Evolutionary conservation across 2,797 vertebrate genomes (phyloP).

Genomic region (Sebastes steindachneri): DNA sequence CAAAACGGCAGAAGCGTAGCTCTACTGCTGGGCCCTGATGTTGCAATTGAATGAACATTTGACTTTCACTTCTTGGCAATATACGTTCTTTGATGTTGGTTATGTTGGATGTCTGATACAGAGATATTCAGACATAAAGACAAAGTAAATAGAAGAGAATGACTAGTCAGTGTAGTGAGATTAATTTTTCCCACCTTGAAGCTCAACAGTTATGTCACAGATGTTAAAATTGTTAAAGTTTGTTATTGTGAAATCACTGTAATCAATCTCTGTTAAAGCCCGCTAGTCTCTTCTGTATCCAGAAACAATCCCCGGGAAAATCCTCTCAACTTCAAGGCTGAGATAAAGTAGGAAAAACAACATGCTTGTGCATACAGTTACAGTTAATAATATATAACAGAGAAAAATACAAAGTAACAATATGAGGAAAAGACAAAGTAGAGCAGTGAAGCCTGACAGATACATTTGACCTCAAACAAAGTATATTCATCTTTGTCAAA

Average conservation of each 20-base stretch:
- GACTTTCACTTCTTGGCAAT: no score
- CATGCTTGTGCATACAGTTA: not conserved
- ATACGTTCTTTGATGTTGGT: no score
- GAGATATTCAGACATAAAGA: not conserved
- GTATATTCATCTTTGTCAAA: not conserved
- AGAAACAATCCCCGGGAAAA: fast-evolving
- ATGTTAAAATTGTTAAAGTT: not conserved
- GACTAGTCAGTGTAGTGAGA: not conserved
- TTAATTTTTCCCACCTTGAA: not conserved
- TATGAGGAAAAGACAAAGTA: not conserved
- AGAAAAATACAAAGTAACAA: not conserved
- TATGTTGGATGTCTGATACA: not conserved
- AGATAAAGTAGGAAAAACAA: not conserved
- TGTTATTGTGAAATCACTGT: not conserved
- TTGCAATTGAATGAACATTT: fast-evolving
- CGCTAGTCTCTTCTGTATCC: fast-evolving
- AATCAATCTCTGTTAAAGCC: not conserved
- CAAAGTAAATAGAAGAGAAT: not conserved
- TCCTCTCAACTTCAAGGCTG: fast-evolving
- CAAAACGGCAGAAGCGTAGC: fast-evolving
- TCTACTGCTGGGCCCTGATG: fast-evolving
- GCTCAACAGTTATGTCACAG: not conserved
- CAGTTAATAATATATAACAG: not conserved
- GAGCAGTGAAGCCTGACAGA: not conserved
- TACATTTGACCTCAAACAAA: not conserved